These are phyloP conservation scores for Oxyteleia sp. DNA, from an alignment of 2,888 invertebrate species.

Conservation along the genomic window DNA sequence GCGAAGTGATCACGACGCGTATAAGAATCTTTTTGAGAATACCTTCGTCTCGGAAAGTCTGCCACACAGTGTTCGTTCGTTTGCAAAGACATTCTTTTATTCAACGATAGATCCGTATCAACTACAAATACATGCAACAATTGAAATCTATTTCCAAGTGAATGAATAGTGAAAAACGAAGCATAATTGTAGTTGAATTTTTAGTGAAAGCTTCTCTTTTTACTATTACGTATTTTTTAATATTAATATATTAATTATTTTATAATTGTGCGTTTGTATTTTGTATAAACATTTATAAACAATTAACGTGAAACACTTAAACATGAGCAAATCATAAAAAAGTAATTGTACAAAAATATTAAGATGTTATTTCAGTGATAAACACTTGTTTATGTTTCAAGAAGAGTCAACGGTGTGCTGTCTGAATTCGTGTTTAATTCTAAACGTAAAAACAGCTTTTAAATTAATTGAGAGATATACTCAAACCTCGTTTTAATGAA, in stretches of 20 bases:
- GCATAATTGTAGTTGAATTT: neutral
- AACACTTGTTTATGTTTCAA: neutral
- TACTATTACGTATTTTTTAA: neutral
- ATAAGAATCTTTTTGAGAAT: constrained; percentile 13
- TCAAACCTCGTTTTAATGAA: too few species aligned
- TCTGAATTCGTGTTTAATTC: neutral
- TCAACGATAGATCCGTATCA: constrained; percentile 12
- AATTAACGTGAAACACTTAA: neutral
- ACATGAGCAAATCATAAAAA: neutral
- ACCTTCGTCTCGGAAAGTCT: constrained; percentile 8
- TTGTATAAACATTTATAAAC: neutral
- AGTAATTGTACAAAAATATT: neutral
- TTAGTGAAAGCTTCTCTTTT: neutral
- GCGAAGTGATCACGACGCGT: constrained; percentile 5
- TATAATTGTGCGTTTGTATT: neutral
- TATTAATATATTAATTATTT: neutral
- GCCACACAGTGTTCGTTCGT: constrained; percentile 7
- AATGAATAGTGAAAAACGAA: neutral
- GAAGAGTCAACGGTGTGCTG: neutral
- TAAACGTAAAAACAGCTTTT: neutral
- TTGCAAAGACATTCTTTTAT: constrained; percentile 36
- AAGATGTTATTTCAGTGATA: neutral
- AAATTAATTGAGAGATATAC: neutral
- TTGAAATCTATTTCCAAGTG: neutral
- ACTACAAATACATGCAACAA: neutral